Evolutionary conservation across 1,140 invertebrate species (phyloP), one percentile per base, ranked within the genome.

Genomic region (Matsumurasca onukii): DNA sequence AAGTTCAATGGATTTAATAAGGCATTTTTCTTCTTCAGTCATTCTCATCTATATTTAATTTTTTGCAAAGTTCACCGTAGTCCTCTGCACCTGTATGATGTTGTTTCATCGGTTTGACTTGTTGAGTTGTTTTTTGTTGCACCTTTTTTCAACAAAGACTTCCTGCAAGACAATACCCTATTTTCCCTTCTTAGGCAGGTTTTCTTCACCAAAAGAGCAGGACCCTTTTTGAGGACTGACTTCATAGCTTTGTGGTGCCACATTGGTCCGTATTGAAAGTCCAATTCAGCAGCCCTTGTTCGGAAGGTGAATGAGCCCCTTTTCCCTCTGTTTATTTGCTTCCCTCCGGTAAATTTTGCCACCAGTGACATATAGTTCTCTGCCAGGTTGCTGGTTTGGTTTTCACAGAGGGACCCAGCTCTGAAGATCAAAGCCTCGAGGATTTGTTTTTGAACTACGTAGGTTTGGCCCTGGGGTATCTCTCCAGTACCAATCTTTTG

Each of bases 201-300:
- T 64, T 64, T 64, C 39, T 64, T 64, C 3, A 64, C 62, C n/a
- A 64, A 31, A 64, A 30, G 25, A 31, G 25, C 62, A 31, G 62
- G 62, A n/a, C 62, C 39, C 62, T 31, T 64, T 64, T 64, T 64
- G 29, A 64, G 2, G 17, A 25, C 59, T 63, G 49, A 49, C 57
- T 69, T 69, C 67, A 61, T 63, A 20, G 67, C 64, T 63, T 64
- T 13, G 64, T 69, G 27, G 15, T 30, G 39, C 67, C 59, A 69
- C 39, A 63, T 45, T 45, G 45, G 67, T 25, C 67, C 59, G 20
- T 45, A 69, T 20, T 69, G 67, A 49, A 69, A 69, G n/a, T 68
- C 67, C n/a, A 68, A 45, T 48, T 52, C 67, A 15, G 67, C 67
- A 63, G 55, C 67, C 48, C 34, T 39, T 69, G 57, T 63, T 30